Conservation (phyloP, 2,797 vertebrate genomes). For the Sebastes jordani region DNA sequence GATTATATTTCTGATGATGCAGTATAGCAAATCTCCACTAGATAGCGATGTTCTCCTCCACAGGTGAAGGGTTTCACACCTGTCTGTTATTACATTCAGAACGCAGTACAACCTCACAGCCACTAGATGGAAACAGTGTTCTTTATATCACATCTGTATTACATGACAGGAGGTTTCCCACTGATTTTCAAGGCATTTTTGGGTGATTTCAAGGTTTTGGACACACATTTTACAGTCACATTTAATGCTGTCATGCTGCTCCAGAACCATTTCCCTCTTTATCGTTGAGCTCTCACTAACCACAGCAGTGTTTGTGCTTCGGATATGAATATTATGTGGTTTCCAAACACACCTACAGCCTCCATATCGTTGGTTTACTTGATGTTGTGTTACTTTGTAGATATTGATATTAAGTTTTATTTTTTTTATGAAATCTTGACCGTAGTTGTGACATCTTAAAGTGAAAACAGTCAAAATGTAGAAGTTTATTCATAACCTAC, state of each 20-base stretch:
- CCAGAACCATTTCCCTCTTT: background rate
- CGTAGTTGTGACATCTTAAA: background rate
- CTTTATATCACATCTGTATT: background rate
- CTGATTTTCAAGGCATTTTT: background rate
- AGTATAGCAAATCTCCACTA: background rate
- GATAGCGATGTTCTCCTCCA: background rate
- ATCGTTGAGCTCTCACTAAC: background rate
- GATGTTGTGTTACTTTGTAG: background rate
- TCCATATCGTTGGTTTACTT: background rate
- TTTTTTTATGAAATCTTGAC: background rate
- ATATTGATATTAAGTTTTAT: background rate
- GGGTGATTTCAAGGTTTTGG: background rate
- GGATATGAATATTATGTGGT: background rate
- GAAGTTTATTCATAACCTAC: too few relatives aligned
- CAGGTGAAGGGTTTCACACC: background rate
- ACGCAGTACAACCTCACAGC: background rate
- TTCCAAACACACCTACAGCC: background rate
- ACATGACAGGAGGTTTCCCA: background rate
- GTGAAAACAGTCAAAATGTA: too few relatives aligned
- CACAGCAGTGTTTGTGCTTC: background rate
- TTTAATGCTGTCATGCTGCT: background rate
- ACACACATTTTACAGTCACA: background rate
- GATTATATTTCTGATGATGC: background rate
- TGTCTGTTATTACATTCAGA: background rate
- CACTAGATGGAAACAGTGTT: slow-evolving; percentile 25